A percentile compares a stretch with the other conserved stretches of the same genome.
Evolutionary conservation across 2,888 invertebrate species (phyloP).

Genomic region (Orthosia cruda): DNA sequence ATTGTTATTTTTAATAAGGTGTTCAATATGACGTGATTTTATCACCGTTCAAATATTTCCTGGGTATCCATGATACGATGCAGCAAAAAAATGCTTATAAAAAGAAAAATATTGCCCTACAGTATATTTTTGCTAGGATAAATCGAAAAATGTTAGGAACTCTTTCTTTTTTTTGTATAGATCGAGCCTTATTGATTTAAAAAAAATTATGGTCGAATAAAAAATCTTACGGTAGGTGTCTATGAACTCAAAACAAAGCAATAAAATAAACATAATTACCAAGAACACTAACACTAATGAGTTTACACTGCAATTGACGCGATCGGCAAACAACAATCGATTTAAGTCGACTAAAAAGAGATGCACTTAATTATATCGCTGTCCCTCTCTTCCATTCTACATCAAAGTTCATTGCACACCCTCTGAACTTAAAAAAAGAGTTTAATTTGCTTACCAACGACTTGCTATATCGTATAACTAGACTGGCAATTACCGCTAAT

Average conservation of each 20-base stretch:
- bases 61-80: too few species aligned
- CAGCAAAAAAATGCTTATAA: too few species aligned
- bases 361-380: constrained; percentile 68
- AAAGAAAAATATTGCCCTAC: too few species aligned
- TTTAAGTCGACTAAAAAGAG: constrained; percentile 68
- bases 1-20: neutral
- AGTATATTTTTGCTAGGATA: neutral
- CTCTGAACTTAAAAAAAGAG: constrained; percentile 73
- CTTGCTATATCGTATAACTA: constrained; percentile 72
- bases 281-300: constrained; percentile 48
- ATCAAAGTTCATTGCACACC: constrained; percentile 73
- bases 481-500: constrained; percentile 83
- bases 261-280: constrained; percentile 45
- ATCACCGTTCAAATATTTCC: too few species aligned
- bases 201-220: too few species aligned
- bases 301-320: constrained; percentile 60
- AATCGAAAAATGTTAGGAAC: neutral
- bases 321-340: constrained; percentile 63
- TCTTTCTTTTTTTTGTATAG: neutral
- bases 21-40: neutral
- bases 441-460: constrained; percentile 76
- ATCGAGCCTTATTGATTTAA: neutral
- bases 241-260: neutral
- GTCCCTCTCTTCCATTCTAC: constrained; percentile 50
- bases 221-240: neutral